Evolutionary conservation across 2,113 vertebrate genomes (phyloP).

Genomic region (Pteropus alecto): DNA sequence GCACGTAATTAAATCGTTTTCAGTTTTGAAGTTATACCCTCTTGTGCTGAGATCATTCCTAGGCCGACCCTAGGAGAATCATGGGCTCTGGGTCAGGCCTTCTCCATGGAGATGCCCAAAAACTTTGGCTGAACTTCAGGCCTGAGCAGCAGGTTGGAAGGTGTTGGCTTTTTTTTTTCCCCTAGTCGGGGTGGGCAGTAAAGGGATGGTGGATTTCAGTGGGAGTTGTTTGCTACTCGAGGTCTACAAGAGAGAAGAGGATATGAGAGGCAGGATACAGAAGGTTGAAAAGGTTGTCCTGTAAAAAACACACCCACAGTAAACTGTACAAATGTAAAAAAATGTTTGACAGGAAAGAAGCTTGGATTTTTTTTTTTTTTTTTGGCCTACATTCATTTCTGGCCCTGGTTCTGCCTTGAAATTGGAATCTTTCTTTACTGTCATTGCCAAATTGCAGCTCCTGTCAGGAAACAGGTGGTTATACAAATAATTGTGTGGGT

Average conservation of each 20-base stretch:
- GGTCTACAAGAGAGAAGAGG: neutral
- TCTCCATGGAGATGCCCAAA: rapidly evolving
- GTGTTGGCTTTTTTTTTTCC: neutral
- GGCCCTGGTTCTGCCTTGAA: conserved; percentile 2
- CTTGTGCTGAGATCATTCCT: neutral
- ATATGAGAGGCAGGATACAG: conserved; percentile 11
- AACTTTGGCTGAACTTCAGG: neutral
- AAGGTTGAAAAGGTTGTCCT: neutral
- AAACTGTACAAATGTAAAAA: neutral
- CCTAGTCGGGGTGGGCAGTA: rapidly evolving
- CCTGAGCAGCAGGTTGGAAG: neutral
- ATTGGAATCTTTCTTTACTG: neutral
- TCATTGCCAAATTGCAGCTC: neutral
- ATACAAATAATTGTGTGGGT: neutral
- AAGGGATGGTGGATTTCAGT: neutral
- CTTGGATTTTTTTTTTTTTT: neutral
- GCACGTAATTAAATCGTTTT: neutral
- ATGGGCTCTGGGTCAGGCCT: rapidly evolving
- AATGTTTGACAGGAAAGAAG: neutral
- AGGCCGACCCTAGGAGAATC: neutral
- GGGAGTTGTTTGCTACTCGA: neutral
- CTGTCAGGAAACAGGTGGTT: conserved; percentile 59
- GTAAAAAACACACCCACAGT: neutral
- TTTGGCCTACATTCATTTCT: neutral
- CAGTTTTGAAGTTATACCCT: neutral